phyloP scores from a whole-genome alignment of 2,888 invertebrate species.

The Embidobia sp. region DNA sequence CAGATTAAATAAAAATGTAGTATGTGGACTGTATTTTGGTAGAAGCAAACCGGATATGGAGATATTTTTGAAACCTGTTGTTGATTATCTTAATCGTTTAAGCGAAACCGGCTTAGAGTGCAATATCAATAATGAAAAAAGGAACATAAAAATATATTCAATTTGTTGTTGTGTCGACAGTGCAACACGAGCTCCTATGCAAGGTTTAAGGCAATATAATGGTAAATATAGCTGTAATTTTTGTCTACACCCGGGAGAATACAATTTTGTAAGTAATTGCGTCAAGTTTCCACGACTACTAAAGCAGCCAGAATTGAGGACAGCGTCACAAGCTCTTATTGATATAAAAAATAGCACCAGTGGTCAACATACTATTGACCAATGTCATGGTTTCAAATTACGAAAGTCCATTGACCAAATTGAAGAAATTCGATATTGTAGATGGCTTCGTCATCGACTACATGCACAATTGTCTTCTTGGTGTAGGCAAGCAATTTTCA shows the following conservation, averaged over 20 bases:
- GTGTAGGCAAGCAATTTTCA: conserved; percentile 20
- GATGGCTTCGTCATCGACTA: conserved; percentile 1
- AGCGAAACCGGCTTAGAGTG: conserved; percentile 36
- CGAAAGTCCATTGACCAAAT: neutral
- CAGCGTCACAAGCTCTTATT: too few relatives aligned
- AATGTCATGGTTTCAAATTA: conserved; percentile 1
- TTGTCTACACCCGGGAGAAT: conserved; percentile 35
- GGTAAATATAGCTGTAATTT: conserved; percentile 37
- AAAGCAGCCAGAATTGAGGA: neutral
- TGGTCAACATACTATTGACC: neutral
- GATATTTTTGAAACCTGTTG: conserved; percentile 46
- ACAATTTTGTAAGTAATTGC: too few relatives aligned
- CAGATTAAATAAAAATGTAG: conserved; percentile 25
- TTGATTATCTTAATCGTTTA: conserved; percentile 36
- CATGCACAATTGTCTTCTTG: conserved; percentile 1
- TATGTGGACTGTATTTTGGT: conserved; percentile 54
- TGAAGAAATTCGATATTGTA: neutral
- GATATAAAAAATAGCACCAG: neutral
- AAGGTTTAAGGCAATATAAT: conserved; percentile 41
- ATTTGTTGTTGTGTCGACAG: conserved; percentile 37
- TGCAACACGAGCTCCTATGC: conserved; percentile 24
- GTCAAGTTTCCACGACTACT: too few relatives aligned
- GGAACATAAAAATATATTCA: conserved; percentile 39
- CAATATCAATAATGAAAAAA: conserved; percentile 24
- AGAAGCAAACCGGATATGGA: conserved; percentile 29